Base-by-base conservation (phyloP, 2,888 invertebrate genomes). In the Drosophila neotestacea region DNA sequence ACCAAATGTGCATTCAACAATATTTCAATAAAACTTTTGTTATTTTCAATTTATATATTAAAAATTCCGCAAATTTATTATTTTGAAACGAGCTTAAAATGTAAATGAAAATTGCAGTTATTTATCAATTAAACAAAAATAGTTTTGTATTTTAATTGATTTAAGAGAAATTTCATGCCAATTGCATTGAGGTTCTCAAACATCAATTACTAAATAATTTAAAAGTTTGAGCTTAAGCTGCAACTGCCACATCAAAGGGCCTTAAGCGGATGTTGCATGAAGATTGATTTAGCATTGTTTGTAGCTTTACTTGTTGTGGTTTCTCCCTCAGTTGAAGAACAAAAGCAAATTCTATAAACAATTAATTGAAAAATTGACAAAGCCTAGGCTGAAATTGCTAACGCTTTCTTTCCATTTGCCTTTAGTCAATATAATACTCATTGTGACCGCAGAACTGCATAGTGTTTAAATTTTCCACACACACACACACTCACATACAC, bases 281-380 rank as follows among this genome's bases (percentile, higher is more conserved):
- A 22, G 7, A 22, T 48, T 47, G 34, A 11, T 38, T 30, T 47
- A 27, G 36, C 11, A 27, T 38, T 38, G 36, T 52, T 22, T 13
- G 22, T 30, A 32, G 10, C 22, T 32, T 34, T 27, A 34, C 9
- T 34, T 46, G 28, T 41, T 42, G 47, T 32, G 28, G 36, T 44
- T 54, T 32, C 9, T 11, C 48, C 47, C 59, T 60, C 61, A 65
- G 63, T 59, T 64, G 30, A 30, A 55, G 54, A 65, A 52, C 27
- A 52, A 61, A 41, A 4, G 28, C 6, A 41, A 73, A 80, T 63
- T 62, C 65, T 16, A 66, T 77, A 64, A 71, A 69, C 77, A 80
- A 73, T 83, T 82, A 78, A 82, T 82, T 70, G 64, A 67, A 74
- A 81, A 72, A 59, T 68, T 54, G 46, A 28, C 59, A 65, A 63